Evolutionary conservation across 2,797 vertebrate species (phyloP).

Genomic region (Hyperoplus lanceolatus): DNA sequence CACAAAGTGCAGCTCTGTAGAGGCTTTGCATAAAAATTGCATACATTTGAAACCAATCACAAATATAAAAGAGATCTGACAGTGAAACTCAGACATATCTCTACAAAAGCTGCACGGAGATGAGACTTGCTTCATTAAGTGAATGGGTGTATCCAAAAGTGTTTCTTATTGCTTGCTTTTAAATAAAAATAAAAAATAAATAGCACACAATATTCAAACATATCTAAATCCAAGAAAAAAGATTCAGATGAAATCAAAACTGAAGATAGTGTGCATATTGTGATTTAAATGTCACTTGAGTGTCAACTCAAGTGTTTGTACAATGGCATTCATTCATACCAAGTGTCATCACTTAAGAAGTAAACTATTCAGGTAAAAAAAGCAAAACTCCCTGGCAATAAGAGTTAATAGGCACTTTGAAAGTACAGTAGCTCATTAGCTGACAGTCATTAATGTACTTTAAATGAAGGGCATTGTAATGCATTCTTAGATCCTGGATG

Average conservation of each 20-base stretch:
- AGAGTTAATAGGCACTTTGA: constrained; percentile 70
- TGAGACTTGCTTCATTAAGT: constrained; percentile 42
- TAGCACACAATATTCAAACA: constrained; percentile 27
- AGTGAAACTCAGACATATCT: constrained; percentile 34
- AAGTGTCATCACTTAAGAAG: background rate
- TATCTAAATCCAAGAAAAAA: constrained; percentile 4
- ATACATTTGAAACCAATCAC: constrained; percentile 46
- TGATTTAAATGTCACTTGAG: constrained; percentile 12
- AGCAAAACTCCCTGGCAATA: constrained; percentile 30
- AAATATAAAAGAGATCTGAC: constrained; percentile 45
- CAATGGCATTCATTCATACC: background rate
- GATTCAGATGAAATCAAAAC: constrained; percentile 31
- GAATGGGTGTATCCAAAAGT: constrained; percentile 33
- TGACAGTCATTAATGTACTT: constrained; percentile 11
- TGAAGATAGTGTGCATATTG: constrained; percentile 22
- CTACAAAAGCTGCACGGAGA: constrained; percentile 49
- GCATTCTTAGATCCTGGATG: constrained; percentile 20
- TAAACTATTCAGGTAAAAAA: constrained; percentile 7
- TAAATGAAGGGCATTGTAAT: constrained; percentile 22
- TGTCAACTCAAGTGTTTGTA: background rate
- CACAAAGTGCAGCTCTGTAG: constrained; percentile 62
- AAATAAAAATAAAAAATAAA: constrained; percentile 27
- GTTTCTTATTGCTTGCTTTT: constrained; percentile 44
- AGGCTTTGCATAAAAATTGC: constrained; percentile 63
- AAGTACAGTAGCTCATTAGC: constrained; percentile 22